Evolutionary conservation across 1,140 invertebrate genomes (phyloP).

Genomic region (Solenopsis invicta): DNA sequence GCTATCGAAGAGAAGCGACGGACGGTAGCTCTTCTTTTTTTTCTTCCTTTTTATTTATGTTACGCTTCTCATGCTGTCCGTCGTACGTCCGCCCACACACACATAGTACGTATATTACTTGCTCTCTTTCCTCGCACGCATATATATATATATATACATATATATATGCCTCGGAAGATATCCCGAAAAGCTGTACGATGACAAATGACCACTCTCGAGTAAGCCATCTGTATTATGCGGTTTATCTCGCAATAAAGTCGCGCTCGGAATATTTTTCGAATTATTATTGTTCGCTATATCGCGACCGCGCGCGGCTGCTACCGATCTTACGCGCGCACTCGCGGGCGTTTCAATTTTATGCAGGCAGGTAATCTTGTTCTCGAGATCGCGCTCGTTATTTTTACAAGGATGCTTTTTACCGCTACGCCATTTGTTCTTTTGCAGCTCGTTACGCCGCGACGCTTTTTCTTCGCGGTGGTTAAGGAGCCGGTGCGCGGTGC

Average conservation of each 20-base stretch:
- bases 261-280: constrained; percentile 25
- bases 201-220: constrained; percentile 44
- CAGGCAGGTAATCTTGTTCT: constrained; percentile 52
- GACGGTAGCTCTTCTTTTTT: neutral
- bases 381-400: constrained; percentile 60
- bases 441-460: constrained; percentile 52
- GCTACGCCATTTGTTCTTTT: constrained; percentile 56
- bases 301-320: neutral
- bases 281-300: constrained; percentile 44
- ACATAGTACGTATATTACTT: neutral
- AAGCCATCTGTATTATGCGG: constrained; percentile 41
- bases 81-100: constrained; percentile 24
- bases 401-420: constrained; percentile 56
- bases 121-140: constrained; percentile 29
- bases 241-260: constrained; percentile 4
- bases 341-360: constrained; percentile 48
- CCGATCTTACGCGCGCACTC: constrained; percentile 51
- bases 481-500: neutral
- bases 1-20: constrained; percentile 32
- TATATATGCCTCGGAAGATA: constrained; percentile 13
- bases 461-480: constrained; percentile 55
- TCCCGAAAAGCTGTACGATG: constrained; percentile 46
- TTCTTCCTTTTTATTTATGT: constrained; percentile 10
- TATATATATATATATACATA: no score
- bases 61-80: neutral